Evolutionary conservation across 2,113 vertebrate genomes (phyloP).

Genomic region (Acanthisitta chloris): DNA sequence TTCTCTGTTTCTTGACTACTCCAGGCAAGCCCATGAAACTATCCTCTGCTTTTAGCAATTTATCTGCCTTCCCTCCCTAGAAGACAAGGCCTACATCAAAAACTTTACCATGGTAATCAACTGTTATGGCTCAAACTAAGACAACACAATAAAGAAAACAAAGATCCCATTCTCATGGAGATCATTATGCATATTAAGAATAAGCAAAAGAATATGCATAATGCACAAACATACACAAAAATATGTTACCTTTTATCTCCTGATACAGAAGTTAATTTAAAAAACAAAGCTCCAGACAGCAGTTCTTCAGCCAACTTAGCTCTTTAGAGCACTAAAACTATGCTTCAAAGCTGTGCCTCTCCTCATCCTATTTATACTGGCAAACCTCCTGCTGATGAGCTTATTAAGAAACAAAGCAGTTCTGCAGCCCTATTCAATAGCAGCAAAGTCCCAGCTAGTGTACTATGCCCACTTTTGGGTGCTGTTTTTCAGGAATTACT

Average conservation of each 20-base stretch:
- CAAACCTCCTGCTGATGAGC: neutral
- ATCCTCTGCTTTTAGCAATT: neutral
- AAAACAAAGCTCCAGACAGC: neutral
- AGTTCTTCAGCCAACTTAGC: neutral
- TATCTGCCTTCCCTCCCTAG: neutral
- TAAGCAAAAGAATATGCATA: neutral
- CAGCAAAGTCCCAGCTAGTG: neutral
- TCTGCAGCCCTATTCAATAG: neutral
- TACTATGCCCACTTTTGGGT: neutral
- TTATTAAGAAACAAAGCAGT: constrained; percentile 7
- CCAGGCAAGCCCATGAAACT: neutral
- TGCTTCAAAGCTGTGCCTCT: constrained; percentile 3
- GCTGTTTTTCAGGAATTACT: neutral
- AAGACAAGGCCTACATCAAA: neutral
- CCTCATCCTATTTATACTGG: constrained; percentile 20
- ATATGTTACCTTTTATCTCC: neutral
- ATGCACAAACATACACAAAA: neutral
- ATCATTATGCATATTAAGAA: neutral
- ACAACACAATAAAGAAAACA: neutral
- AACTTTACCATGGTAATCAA: neutral
- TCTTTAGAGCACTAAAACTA: neutral
- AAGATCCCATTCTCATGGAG: neutral
- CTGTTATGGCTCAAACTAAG: neutral
- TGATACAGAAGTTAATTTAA: neutral
- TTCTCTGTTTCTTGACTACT: neutral